A percentile compares a stretch with the other conserved stretches of the same genome.
Evolutionary conservation across 2,888 invertebrate species (phyloP).

Genomic region (Apamea epomidion): DNA sequence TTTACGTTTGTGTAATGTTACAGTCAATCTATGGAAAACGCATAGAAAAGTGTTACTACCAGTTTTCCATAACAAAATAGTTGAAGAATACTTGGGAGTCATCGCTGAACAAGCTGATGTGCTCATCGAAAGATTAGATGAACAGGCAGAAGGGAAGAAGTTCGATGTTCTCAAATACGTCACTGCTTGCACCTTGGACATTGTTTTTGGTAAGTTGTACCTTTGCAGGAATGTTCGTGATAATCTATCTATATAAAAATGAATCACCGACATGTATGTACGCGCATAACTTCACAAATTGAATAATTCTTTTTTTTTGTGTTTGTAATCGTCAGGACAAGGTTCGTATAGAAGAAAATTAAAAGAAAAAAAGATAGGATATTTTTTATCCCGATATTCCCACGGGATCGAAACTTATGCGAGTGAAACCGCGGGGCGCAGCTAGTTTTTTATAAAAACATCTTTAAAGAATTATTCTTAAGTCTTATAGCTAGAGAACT

Average conservation of each 20-base stretch:
- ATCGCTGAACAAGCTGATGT: conserved; percentile 90
- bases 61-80: conserved; percentile 92
- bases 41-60: conserved; percentile 92
- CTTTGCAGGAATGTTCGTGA: background rate
- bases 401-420: no score
- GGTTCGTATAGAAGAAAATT: no score
- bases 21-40: conserved; percentile 91
- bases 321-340: no score
- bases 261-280: no score
- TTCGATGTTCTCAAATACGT: conserved; percentile 90
- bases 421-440: no score
- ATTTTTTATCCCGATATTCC: no score
- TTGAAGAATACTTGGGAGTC: conserved; percentile 91
- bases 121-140: conserved; percentile 85
- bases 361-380: no score
- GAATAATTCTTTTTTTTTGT: no score
- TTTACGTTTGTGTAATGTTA: conserved; percentile 47
- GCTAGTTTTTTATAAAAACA: no score
- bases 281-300: no score
- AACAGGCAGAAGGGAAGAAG: conserved; percentile 76
- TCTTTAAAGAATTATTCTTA: background rate
- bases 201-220: conserved; percentile 90
- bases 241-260: no score
- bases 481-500: background rate
- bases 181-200: conserved; percentile 91